Evolutionary conservation across 2,113 vertebrate genomes (phyloP).

Genomic region (rabbit (Oryctolagus cuniculus)): mOryCun1.1 NC_091438.1:60548501-60549000

Average conservation of each 20-base stretch:
- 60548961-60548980: neutral
- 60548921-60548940: neutral
- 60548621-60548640: neutral
- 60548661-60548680: neutral
- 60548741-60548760: neutral
- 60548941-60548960: neutral
- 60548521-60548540: neutral
- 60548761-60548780: neutral
- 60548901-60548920: neutral
- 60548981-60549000: neutral
- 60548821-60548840: neutral
- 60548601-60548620: neutral
- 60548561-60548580: neutral
- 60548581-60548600: neutral
- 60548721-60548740: neutral
- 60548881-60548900: neutral
- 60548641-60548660: neutral
- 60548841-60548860: neutral
- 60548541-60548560: neutral
- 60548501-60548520: neutral
- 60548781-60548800: accelerated
- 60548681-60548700: neutral
- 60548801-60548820: neutral
- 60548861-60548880: neutral
- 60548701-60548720: neutral